Percentiles rank a stretch among this genome's conserved stretches.
Conservation (phyloP, 2,113 vertebrate species). For the Pygoscelis antarcticus region DNA sequence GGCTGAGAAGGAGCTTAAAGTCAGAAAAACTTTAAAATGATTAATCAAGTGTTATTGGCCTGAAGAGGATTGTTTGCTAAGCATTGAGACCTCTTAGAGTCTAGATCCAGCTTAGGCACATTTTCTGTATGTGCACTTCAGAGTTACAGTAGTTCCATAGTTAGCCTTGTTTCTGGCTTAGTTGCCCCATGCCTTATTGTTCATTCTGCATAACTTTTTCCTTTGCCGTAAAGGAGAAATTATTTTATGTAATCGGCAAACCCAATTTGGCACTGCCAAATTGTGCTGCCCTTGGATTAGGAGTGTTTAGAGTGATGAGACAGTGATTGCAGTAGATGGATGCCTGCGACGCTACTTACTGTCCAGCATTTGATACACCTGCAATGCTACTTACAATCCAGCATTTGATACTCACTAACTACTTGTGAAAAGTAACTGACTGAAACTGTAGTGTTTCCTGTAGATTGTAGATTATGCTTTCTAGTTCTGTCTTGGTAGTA, state of each 20-base stretch:
- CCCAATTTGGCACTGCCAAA: not conserved
- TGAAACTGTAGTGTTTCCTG: not conserved
- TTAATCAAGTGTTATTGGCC: constrained; percentile 58
- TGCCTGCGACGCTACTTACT: not conserved
- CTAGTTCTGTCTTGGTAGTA: not conserved
- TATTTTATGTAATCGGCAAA: not conserved
- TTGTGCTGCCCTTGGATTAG: not conserved
- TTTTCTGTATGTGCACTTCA: not conserved
- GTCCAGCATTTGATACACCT: not conserved
- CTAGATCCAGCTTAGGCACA: constrained; percentile 1
- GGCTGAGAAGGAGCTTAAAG: constrained; percentile 55
- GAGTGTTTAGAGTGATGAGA: not conserved
- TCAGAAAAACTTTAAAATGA: constrained; percentile 59
- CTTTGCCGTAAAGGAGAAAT: not conserved
- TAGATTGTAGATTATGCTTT: not conserved
- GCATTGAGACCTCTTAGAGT: constrained; percentile 17
- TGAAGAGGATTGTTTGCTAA: constrained; percentile 51
- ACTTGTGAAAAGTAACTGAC: not conserved
- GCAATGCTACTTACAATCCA: not conserved
- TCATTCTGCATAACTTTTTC: constrained; percentile 1
- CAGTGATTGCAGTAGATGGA: not conserved
- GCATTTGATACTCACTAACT: not conserved
- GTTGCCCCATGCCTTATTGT: not conserved
- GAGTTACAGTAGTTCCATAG: not conserved
- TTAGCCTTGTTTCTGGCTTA: not conserved